Conservation (phyloP, 2,797 vertebrate genomes). For the Melanotaenia nigrans region DNA sequence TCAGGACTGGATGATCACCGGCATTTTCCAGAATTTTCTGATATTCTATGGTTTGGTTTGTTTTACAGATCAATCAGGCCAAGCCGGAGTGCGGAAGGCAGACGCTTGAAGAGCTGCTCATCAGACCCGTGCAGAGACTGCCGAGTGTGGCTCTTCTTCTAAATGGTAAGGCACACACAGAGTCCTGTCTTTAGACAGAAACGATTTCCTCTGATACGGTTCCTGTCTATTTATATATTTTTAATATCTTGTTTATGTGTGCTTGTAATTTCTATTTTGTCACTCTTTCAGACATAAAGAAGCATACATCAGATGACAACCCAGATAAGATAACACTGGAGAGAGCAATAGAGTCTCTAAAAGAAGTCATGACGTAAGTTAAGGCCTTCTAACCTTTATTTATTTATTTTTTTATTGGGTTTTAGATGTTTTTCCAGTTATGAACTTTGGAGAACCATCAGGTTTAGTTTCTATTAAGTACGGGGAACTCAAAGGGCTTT, state of each 20-base stretch:
- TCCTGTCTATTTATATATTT: slow-evolving; percentile 1
- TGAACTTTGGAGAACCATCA: too few relatives aligned
- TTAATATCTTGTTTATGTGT: slow-evolving; percentile 9
- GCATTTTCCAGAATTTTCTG: neutral
- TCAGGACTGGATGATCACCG: too few relatives aligned
- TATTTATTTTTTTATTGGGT: neutral
- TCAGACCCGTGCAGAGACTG: slow-evolving; percentile 96
- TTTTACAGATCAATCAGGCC: slow-evolving; percentile 92
- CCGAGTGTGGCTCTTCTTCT: slow-evolving; percentile 95
- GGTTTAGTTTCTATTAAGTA: too few relatives aligned
- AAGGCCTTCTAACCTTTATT: neutral
- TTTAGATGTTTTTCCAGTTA: too few relatives aligned
- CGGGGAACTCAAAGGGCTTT: too few relatives aligned
- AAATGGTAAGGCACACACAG: slow-evolving; percentile 83
- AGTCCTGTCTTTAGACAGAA: neutral
- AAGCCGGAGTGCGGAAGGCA: slow-evolving; percentile 98
- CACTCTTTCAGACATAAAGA: slow-evolving; percentile 89
- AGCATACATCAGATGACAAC: slow-evolving; percentile 95
- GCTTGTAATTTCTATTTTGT: slow-evolving; percentile 25
- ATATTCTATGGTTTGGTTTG: neutral
- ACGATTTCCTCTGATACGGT: neutral
- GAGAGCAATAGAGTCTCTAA: slow-evolving; percentile 94
- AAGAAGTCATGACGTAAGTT: slow-evolving; percentile 99
- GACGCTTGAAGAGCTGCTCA: slow-evolving; percentile 94
- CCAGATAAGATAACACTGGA: slow-evolving; percentile 95